Conservation (phyloP, 1,140 invertebrate species). For the Rhyacophila brunnea region DNA sequence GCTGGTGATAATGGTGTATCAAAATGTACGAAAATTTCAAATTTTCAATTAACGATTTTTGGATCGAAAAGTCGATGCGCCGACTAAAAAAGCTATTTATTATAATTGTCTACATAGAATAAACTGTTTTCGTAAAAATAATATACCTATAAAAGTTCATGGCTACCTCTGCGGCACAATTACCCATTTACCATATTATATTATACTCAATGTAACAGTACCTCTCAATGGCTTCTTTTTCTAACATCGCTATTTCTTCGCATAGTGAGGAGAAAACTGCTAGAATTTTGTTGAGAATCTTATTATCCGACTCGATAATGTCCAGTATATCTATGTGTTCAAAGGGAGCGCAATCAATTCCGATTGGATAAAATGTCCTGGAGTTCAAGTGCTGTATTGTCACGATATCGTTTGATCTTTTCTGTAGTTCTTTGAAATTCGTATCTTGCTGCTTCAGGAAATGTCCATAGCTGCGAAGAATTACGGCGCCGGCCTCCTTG, state of each 20-base stretch:
- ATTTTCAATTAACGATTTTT: no score
- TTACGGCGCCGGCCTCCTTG: slow-evolving; percentile 44
- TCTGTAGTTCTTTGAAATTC: slow-evolving; percentile 51
- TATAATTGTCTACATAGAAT: no score
- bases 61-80: no score
- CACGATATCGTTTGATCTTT: slow-evolving; percentile 43
- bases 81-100: no score
- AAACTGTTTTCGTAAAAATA: no score
- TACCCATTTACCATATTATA: no score
- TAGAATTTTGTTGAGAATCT: slow-evolving; percentile 78
- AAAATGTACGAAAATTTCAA: no score
- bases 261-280: slow-evolving; percentile 77
- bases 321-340: slow-evolving; percentile 68
- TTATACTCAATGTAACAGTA: no score
- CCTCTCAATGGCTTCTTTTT: slow-evolving; percentile 64
- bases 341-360: slow-evolving; percentile 50
- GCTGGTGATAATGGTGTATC: no score
- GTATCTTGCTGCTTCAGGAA: slow-evolving; percentile 69
- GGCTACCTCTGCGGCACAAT: no score
- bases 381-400: slow-evolving; percentile 43
- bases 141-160: no score
- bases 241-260: slow-evolving; percentile 70
- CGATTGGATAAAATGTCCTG: slow-evolving; percentile 62
- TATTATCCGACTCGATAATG: slow-evolving; percentile 78
- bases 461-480: slow-evolving; percentile 62